Evolutionary conservation across 2,113 vertebrate species (phyloP), one percentile per base, ranked within the genome.

Genomic region (Colossoma macropomum): DNA sequence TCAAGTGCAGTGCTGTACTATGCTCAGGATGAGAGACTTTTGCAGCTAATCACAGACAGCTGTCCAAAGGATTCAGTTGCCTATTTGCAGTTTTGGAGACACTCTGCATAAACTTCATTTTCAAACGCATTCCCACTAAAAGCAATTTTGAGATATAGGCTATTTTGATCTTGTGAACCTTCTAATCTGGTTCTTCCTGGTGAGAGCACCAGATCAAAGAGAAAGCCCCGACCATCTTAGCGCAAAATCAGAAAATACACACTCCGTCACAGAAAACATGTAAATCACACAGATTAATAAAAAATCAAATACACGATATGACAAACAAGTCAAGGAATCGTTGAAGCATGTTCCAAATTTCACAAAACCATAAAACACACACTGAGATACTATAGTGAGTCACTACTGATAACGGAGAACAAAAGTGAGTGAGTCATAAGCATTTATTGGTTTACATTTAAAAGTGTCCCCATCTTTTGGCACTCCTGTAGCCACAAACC

Each of bases 191-290:
- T 80, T 89, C 87, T 90, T 92, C 89, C 89, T 89, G 85, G 88
- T 79, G 88, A 89, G 85, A 84, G 90, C 86, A 89, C 82, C 12
- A 91, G 89, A 95, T 95, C 90, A 94, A 93, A 94, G 89, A 60
- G 66, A 82, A 76, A 74, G 86, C 81, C 78, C 75, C 81, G 77
- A 88, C 83, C 88, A 89, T 90, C 90, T 89, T 88, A 66, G 89
- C 86, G 86, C 90, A 87, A 88, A 91, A 91, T 91, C 86, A 90
- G 80, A 87, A 81, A 76, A 89, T 86, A 91, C 89, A 82, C 85
- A 74, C 87, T 89, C 86, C 86, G 90, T 88, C 90, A 88, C 85
- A 80, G 79, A 80, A 91, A 89, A 89, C 87, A 89, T 27, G 16
- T 25, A 60, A 69, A 78, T 87, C 85, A 87, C 69, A 75, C 59